These are phyloP conservation scores for Aphelinus certus DNA, from an alignment of 1,140 invertebrate species.

Conservation along the genomic window DNA sequence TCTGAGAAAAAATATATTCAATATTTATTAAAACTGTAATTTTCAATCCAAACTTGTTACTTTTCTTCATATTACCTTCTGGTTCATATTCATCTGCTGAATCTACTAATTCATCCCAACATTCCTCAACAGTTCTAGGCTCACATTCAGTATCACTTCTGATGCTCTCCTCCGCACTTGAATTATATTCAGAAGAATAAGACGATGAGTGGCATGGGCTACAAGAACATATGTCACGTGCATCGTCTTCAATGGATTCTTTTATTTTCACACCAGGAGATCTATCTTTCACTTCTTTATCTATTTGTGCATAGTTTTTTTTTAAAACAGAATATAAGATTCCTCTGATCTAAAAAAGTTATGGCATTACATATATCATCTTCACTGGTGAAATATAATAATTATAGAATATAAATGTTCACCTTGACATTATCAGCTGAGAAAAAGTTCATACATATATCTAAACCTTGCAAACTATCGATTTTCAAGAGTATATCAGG, in stretches of 20 bases:
- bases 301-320: slow-evolving; percentile 10
- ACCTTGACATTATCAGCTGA: slow-evolving; percentile 24
- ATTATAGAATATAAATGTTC: neutral
- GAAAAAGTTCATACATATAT: slow-evolving; percentile 29
- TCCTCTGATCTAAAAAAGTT: slow-evolving; percentile 15
- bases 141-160: neutral
- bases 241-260: neutral
- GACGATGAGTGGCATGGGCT: neutral
- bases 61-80: neutral
- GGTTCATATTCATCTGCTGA: slow-evolving; percentile 31
- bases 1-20: neutral
- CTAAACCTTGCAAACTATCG: slow-evolving; percentile 28
- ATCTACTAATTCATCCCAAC: slow-evolving; percentile 28
- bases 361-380: too few relatives aligned
- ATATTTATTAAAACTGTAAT: too few relatives aligned
- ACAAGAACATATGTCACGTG: neutral
- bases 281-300: neutral
- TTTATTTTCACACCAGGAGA: neutral
- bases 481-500: slow-evolving; percentile 15
- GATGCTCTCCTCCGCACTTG: slow-evolving; percentile 14
- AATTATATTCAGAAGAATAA: neutral
- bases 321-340: slow-evolving; percentile 2
- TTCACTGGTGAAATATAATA: too few relatives aligned
- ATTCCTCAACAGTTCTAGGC: slow-evolving; percentile 2
- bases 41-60: too few relatives aligned